Percentiles rank a stretch among this genome's conserved stretches.
These are phyloP conservation scores for Dendrolimus pini DNA, from an alignment of 2,888 invertebrate species.

Conservation along the genomic window DNA sequence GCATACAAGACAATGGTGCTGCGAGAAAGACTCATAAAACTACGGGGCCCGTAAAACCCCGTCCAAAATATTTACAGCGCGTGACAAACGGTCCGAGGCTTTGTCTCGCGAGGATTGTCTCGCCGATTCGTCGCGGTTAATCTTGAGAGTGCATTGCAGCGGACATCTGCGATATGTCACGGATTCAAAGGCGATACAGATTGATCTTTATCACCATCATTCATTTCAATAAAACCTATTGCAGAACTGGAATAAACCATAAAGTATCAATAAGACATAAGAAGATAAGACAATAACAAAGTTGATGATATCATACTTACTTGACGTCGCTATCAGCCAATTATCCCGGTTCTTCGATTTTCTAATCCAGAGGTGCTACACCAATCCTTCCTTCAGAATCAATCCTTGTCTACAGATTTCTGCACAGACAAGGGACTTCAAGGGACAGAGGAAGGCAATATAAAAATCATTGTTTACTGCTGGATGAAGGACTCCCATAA, in stretches of 20 bases:
- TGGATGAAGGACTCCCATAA: too few species aligned
- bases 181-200: constrained; percentile 32
- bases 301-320: too few species aligned
- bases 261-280: not conserved
- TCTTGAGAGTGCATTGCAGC: constrained; percentile 43
- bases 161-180: constrained; percentile 43
- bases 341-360: too few species aligned
- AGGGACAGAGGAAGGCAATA: too few species aligned
- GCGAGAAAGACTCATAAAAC: constrained; percentile 69
- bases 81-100: constrained; percentile 59
- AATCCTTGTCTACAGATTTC: too few species aligned
- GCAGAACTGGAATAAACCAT: not conserved
- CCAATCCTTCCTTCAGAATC: too few species aligned
- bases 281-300: too few species aligned
- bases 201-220: constrained; percentile 23
- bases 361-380: too few species aligned
- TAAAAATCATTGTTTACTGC: too few species aligned
- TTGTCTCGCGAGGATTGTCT: constrained; percentile 63
- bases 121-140: constrained; percentile 59
- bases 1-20: constrained; percentile 57
- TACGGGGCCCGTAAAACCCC: constrained; percentile 55
- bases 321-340: too few species aligned
- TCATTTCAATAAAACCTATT: not conserved
- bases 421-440: too few species aligned
- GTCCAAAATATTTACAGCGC: constrained; percentile 75